Conservation (phyloP, 23 tunicate species). For the Botrylloides violaceus region DNA sequence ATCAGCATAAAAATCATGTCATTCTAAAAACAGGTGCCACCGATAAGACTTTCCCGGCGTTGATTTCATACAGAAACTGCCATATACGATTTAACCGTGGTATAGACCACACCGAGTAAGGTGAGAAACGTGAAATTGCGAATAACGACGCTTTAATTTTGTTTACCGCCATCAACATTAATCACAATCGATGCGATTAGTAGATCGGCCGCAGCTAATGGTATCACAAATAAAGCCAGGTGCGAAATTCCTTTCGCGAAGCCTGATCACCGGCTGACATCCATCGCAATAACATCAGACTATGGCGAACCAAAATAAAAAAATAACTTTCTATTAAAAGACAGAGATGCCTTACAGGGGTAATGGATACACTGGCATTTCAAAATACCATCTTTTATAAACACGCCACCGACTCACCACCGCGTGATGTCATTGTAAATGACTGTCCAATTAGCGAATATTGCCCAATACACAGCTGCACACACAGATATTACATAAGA, state of each 20-base stretch:
- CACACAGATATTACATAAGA: too few relatives aligned
- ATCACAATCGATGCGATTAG: conserved; percentile 33
- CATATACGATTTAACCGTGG: not conserved
- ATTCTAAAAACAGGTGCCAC: too few relatives aligned
- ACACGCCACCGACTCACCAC: not conserved
- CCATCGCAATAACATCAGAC: too few relatives aligned
- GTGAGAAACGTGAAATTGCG: conserved; percentile 25
- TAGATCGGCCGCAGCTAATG: conserved; percentile 23
- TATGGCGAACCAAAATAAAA: not conserved
- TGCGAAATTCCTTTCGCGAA: not conserved
- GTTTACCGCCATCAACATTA: conserved; percentile 31
- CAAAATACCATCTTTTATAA: not conserved
- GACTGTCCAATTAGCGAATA: not conserved
- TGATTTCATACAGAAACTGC: too few relatives aligned
- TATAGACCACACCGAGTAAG: conserved; percentile 1
- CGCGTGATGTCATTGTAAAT: not conserved
- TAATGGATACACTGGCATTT: not conserved
- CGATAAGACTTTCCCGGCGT: too few relatives aligned
- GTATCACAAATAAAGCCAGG: conserved; percentile 31
- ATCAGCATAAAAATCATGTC: too few relatives aligned
- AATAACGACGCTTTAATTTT: conserved; percentile 18
- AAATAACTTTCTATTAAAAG: not conserved
- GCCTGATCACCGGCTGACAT: too few relatives aligned
- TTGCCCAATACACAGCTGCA: not conserved
- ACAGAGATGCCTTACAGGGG: not conserved